phyloP scores from a whole-genome alignment of 92 coral and sea anemone genomes.

The Porites lobata region DNA sequence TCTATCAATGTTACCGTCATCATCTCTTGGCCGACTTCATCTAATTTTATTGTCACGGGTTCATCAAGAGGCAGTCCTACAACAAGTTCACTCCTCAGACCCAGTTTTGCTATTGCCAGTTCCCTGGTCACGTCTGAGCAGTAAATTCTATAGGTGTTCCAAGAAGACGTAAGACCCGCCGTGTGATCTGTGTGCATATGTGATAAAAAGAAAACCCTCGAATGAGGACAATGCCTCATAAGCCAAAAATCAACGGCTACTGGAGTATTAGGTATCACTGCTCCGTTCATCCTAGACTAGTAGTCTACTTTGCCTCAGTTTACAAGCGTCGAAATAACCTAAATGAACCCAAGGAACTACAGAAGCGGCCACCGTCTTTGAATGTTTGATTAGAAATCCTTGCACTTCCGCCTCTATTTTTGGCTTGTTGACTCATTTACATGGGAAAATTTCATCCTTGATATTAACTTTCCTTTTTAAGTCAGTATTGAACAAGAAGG shows the following conservation, averaged over 20 bases:
- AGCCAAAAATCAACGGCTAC: constrained; percentile 93
- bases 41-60: constrained; percentile 70
- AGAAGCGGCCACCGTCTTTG: constrained; percentile 15
- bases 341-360: neutral
- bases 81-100: constrained; percentile 71
- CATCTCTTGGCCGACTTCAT: constrained; percentile 79
- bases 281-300: constrained; percentile 79
- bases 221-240: constrained; percentile 61
- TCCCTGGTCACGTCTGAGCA: constrained; percentile 87
- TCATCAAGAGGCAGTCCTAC: constrained; percentile 83
- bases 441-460: too few species aligned
- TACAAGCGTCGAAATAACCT: neutral
- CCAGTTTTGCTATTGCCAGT: constrained; percentile 72
- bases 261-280: constrained; percentile 86
- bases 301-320: neutral
- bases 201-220: constrained; percentile 84
- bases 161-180: constrained; percentile 83
- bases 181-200: constrained; percentile 98
- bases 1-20: constrained; percentile 89
- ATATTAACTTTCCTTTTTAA: too few species aligned
- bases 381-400: constrained; percentile 1
- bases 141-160: constrained; percentile 85
- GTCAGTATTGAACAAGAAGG: too few species aligned
- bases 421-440: too few species aligned
- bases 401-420: neutral